Evolutionary conservation across 2,113 vertebrate genomes (phyloP), one percentile per base, ranked within the genome.

Genomic region (Amphilophus citrinellus): DNA sequence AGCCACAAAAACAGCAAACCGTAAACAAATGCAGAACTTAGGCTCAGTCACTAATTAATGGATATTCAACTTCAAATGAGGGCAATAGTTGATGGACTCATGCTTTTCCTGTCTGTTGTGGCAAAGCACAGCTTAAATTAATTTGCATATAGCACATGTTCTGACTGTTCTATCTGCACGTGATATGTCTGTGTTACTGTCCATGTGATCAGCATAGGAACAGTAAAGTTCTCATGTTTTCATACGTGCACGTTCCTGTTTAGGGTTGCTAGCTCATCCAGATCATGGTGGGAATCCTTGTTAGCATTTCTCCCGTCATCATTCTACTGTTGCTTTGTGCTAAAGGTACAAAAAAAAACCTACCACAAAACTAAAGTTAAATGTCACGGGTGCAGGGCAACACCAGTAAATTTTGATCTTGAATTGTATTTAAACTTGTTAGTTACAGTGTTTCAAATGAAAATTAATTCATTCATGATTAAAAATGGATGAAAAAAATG

Each of bases 71-170:
- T 65, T 85, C 35, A 68, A 77, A 79, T 89, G n/a, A 66, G 61
- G 77, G 32, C 15, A 71, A 73, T 47, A 56, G 61, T 47, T 66
- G 35, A 59, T 14, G n/a, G 37, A 56, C 27, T 73, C 68, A 1
- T 73, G 68, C 47, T 66, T 62, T 65, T 77, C 76, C 17, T 22
- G 20, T 84, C 35, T 85, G 8, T 57, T 32, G 66, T 86, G 80
- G 89, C 17, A 35, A 62, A 85, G 20, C 73, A 68, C 62, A 84
- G 20, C 77, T 80, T 83, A 62, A 80, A 80, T 7, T 62, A 59
- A 47, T 91, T 80, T 78, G 53, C 53, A 63, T 81, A 17, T 10
- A 42, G 37, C 47, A 63, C 61, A 81, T 83, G 60, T 61, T 66
- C 7, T 3, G 4, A 50, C 3, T 17, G 27, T 71, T 78, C 56